phyloP scores from a whole-genome alignment of 1,140 invertebrate genomes.

The Drosophila cardini region DNA sequence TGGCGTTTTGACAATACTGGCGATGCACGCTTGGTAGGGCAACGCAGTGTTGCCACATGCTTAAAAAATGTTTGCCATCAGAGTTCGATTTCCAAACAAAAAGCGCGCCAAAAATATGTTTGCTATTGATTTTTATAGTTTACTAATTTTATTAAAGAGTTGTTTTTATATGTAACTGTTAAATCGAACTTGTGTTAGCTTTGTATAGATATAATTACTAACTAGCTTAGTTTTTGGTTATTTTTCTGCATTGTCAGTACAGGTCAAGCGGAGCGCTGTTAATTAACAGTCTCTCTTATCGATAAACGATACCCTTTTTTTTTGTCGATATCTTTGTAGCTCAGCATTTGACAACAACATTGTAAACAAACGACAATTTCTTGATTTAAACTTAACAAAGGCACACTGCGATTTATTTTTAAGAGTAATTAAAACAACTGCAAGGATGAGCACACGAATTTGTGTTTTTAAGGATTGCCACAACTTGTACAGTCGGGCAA shows the following conservation, averaged over 20 bases:
- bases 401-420: neutral
- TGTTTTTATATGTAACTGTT: too few species aligned
- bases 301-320: too few species aligned
- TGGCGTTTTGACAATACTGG: constrained; percentile 10
- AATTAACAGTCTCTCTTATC: too few species aligned
- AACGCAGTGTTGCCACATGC: neutral
- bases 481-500: constrained; percentile 47
- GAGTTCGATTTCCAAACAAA: neutral
- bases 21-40: neutral
- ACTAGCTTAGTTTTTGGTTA: too few species aligned
- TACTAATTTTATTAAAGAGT: too few species aligned
- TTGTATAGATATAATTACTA: too few species aligned
- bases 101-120: too few species aligned
- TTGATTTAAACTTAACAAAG: neutral
- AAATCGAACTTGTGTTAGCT: too few species aligned
- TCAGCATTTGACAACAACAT: neutral
- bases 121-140: too few species aligned
- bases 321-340: too few species aligned
- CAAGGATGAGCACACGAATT: constrained; percentile 47
- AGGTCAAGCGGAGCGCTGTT: too few species aligned
- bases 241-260: too few species aligned
- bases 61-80: neutral
- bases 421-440: neutral
- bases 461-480: constrained; percentile 72
- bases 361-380: neutral